Percentiles rank a stretch among this genome's conserved stretches.
Conservation (phyloP, 2,113 vertebrate species). For the Canis aureus region DNA sequence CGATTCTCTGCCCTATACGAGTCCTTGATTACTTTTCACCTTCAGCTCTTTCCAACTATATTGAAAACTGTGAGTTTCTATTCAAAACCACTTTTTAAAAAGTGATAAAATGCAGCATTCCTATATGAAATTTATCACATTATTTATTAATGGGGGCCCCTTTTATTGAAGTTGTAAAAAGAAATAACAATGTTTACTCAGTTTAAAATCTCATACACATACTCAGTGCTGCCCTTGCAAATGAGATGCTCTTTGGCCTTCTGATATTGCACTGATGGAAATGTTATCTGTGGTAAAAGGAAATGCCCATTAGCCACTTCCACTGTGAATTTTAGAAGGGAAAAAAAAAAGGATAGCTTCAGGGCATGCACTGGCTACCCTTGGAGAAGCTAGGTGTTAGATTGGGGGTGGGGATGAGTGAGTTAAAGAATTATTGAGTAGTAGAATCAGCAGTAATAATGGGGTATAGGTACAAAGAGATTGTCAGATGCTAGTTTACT, state of each 20-base stretch:
- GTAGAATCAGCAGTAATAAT: neutral
- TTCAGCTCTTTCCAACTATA: neutral
- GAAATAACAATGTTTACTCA: neutral
- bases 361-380: neutral
- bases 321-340: neutral
- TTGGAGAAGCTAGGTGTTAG: neutral
- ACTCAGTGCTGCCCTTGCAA: neutral
- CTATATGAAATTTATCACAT: neutral
- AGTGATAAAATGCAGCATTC: neutral
- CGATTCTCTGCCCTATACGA: neutral
- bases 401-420: neutral
- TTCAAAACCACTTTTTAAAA: conserved; percentile 4
- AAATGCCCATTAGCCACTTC: neutral
- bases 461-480: neutral
- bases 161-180: neutral
- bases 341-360: neutral
- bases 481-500: neutral
- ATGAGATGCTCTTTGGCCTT: neutral
- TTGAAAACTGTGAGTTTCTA: neutral
- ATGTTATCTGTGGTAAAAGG: neutral
- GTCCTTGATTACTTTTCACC: conserved; percentile 33
- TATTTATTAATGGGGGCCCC: neutral
- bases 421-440: neutral
- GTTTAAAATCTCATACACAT: neutral
- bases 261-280: neutral